Conservation (phyloP, 2,888 invertebrate species). For the Agrotis exclamationis region DNA sequence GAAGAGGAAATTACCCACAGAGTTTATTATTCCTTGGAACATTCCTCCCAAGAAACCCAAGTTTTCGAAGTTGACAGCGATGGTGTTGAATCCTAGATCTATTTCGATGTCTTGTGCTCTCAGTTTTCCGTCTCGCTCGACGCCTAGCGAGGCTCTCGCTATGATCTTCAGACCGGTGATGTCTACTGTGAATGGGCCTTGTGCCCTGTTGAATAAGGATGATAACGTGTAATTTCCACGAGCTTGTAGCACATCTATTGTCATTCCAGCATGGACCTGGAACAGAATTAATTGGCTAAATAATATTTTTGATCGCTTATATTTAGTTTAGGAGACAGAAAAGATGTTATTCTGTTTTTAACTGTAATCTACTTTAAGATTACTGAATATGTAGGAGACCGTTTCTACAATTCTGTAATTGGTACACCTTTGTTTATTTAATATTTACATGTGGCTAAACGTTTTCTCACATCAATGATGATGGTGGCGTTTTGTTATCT, state of each 20-base stretch:
- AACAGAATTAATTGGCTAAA: constrained; percentile 54
- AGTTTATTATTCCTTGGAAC: constrained; percentile 95
- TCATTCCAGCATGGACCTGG: constrained; percentile 93
- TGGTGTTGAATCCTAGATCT: constrained; percentile 94
- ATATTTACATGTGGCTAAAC: not conserved
- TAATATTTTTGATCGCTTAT: not conserved
- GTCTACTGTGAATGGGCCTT: constrained; percentile 95
- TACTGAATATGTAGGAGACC: no score
- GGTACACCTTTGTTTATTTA: not conserved
- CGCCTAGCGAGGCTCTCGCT: constrained; percentile 93
- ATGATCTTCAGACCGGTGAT: constrained; percentile 93
- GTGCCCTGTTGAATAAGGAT: constrained; percentile 93
- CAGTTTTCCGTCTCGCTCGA: constrained; percentile 94
- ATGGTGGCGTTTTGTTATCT: not conserved
- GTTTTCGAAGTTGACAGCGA: constrained; percentile 96
- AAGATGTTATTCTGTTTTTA: not conserved
- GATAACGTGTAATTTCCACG: constrained; percentile 94
- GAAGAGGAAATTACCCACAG: constrained; percentile 95
- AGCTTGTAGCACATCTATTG: constrained; percentile 93
- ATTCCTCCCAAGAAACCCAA: constrained; percentile 94
- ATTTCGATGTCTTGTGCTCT: constrained; percentile 95
- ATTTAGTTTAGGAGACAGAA: not conserved
- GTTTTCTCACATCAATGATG: not conserved
- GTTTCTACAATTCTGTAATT: not conserved
- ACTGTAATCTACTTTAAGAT: not conserved